Percentiles rank a stretch among this genome's conserved stretches.
Conservation (phyloP, 2,797 vertebrate species). For the Rhinella marina region DNA sequence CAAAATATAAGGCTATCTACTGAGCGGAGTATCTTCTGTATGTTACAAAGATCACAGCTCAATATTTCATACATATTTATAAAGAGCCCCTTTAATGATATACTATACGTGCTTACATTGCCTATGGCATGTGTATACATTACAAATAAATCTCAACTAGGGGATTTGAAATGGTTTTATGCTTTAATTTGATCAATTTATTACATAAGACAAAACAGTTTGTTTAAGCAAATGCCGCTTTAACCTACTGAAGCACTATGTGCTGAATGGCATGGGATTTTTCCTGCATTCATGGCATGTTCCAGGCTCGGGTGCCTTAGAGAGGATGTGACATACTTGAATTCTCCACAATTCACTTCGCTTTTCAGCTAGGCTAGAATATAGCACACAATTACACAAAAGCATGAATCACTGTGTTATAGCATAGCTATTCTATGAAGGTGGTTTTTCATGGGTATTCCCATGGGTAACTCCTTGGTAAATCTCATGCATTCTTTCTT, state of each 20-base stretch:
- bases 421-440: conserved; percentile 12
- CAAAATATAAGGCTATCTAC: neutral
- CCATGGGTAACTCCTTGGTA: conserved; percentile 17
- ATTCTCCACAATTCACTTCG: conserved; percentile 16
- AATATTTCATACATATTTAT: neutral
- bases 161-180: neutral
- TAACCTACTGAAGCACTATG: conserved; percentile 6
- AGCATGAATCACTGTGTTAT: conserved; percentile 43
- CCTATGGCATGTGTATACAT: neutral
- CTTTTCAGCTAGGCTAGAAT: neutral
- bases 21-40: neutral
- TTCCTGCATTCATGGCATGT: conserved; percentile 29
- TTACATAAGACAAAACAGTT: neutral
- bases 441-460: neutral
- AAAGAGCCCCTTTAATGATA: neutral
- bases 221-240: conserved; percentile 14
- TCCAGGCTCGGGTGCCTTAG: neutral
- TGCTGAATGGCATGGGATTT: conserved; percentile 23
- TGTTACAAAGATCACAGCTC: neutral
- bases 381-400: conserved; percentile 22
- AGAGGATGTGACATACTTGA: neutral
- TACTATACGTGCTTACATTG: neutral
- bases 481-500: conserved; percentile 32
- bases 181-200: neutral
- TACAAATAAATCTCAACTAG: neutral